Evolutionary conservation across 1,140 invertebrate genomes (phyloP), one percentile per base, ranked within the genome.

Genomic region (Reticulitermes speratus): DNA sequence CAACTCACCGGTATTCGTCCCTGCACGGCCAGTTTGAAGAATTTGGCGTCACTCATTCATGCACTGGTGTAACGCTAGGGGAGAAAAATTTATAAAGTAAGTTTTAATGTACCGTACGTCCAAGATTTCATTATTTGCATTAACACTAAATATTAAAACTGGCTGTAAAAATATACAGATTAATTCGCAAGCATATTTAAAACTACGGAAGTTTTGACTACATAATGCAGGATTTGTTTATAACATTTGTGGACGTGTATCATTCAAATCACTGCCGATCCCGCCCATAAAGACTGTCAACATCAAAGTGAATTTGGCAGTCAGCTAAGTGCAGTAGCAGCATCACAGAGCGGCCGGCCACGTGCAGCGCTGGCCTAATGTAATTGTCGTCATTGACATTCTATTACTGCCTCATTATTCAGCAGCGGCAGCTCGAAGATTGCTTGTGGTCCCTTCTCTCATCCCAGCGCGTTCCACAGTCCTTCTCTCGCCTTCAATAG

Each of bases 361-460:
- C 65, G 65, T 75, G 65, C 48, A 44, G 83, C 19, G 44, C 3
- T 25, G 14, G 83, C 25, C 32, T 84, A 84, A 84, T 52, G n/a
- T 44, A 44, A 84, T 84, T 84, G 83, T 84, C 21, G 44, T 44
- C 83, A 44, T 44, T 84, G 48, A 84, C 32, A 44, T 84, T 44
- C 83, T 83, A 83, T 83, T 83, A 44, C 38, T 21, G 7, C 45
- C 38, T 84, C 83, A 84, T 84, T 84, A 84, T 84, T 84, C 83
- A 84, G 16, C 48, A 52, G n/a, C 16, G 83, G 25, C 83, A 52
- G 19, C 12, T 32, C 83, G 52, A 84, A 25, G 25, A 75, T 75
- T 75, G 65, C 65, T 75, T 75, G 65, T 75, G 65, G 65, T 75
- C 5, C 65, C 65, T 12, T 75, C 65, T 7, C 65, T 30, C 65